Evolutionary conservation across 1,140 invertebrate species (phyloP).

Genomic region (Epicauta chinensis): DNA sequence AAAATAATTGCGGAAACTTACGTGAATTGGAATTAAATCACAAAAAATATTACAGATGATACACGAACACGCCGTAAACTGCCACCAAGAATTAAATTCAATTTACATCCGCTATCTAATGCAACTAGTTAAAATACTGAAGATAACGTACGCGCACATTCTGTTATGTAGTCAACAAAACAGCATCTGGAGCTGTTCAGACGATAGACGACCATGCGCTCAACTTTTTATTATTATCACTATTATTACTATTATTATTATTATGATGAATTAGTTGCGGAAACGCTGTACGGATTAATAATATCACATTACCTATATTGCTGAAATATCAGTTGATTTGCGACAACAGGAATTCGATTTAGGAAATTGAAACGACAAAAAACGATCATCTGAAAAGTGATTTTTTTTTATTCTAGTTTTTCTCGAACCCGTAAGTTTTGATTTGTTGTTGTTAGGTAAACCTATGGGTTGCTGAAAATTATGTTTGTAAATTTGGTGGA

Average conservation of each 20-base stretch:
- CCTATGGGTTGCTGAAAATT: not conserved
- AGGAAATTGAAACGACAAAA: too few species aligned
- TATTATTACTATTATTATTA: not conserved
- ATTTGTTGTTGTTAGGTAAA: not conserved
- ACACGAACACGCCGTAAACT: too few species aligned
- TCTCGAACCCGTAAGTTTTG: too few species aligned
- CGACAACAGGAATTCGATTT: too few species aligned
- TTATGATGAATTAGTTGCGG: not conserved
- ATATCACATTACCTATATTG: too few species aligned
- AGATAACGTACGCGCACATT: constrained; percentile 9
- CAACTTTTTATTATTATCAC: constrained; percentile 4
- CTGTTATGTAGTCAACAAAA: constrained; percentile 6
- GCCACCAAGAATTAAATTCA: not conserved
- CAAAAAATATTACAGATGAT: not conserved
- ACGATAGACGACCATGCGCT: constrained; percentile 10
- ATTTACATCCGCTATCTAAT: not conserved
- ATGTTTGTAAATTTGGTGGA: not conserved
- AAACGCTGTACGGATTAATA: too few species aligned
- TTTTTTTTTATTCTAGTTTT: too few species aligned
- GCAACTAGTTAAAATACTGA: constrained; percentile 5
- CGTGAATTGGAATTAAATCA: not conserved
- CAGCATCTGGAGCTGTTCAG: constrained; percentile 1
- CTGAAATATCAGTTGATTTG: too few species aligned
- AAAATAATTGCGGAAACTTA: not conserved
- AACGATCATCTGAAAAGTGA: too few species aligned